phyloP scores from a whole-genome alignment of 2,113 vertebrate species.

The Pagrus major region DNA sequence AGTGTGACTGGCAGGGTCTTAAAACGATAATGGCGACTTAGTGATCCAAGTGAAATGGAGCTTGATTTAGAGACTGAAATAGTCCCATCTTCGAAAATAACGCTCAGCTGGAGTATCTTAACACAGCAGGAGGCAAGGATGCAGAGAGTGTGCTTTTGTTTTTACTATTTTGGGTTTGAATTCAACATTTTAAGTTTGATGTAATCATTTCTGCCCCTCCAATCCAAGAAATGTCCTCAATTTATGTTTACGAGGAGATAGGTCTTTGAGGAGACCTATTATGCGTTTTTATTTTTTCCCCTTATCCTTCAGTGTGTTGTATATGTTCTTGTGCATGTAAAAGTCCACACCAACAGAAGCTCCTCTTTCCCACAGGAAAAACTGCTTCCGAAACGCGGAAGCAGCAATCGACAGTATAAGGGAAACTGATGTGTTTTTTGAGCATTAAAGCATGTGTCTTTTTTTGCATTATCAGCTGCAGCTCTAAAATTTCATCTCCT shows the following conservation, averaged over 20 bases:
- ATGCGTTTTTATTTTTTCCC: no score
- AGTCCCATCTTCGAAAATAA: not conserved
- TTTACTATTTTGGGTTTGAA: not conserved
- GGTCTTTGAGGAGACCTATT: no score
- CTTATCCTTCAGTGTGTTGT: no score
- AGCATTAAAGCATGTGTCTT: no score
- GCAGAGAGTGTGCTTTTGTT: not conserved
- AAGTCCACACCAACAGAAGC: no score
- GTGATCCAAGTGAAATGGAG: slow-evolving; percentile 27
- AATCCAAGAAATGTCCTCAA: not conserved
- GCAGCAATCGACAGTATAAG: no score
- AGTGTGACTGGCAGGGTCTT: slow-evolving; percentile 38
- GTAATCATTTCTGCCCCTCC: not conserved
- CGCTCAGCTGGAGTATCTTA: not conserved
- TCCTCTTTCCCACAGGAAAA: no score
- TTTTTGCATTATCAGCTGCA: no score
- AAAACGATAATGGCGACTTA: slow-evolving; percentile 9
- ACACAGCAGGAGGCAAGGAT: not conserved
- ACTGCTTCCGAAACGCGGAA: no score
- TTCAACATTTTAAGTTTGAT: not conserved
- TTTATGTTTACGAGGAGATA: no score
- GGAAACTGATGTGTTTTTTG: no score
- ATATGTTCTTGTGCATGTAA: no score
- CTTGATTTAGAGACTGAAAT: slow-evolving; percentile 13
- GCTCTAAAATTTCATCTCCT: not conserved